These are phyloP conservation scores for Heliconius erato DNA, from an alignment of 2,888 invertebrate species.

Conservation along the genomic window DNA sequence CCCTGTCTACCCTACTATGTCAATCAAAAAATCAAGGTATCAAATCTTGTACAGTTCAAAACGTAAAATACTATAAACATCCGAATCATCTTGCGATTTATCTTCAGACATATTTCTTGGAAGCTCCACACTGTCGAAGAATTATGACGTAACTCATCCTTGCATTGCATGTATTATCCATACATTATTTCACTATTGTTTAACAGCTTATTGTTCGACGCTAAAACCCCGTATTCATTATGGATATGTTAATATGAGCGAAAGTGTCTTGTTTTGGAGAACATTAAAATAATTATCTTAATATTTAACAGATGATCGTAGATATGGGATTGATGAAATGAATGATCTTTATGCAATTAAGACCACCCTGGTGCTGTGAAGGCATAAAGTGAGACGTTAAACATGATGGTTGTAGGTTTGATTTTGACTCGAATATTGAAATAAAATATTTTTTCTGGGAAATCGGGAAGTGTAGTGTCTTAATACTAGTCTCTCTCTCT, in stretches of 20 bases:
- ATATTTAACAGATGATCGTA: conserved; percentile 39
- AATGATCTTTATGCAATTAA: neutral
- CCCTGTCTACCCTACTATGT: no score
- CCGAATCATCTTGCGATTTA: neutral
- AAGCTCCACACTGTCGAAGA: neutral
- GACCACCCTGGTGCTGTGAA: neutral
- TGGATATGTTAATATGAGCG: conserved; percentile 74
- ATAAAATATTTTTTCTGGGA: neutral
- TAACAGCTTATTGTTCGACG: conserved; percentile 48
- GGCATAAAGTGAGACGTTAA: no score
- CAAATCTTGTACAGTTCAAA: no score
- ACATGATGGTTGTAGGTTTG: neutral
- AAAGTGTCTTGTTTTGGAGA: conserved; percentile 66
- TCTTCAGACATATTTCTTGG: neutral
- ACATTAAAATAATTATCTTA: conserved; percentile 53
- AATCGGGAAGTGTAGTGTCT: no score
- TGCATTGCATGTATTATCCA: conserved; percentile 34
- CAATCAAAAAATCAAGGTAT: no score
- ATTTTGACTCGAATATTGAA: neutral
- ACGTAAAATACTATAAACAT: neutral
- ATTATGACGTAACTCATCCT: conserved; percentile 26
- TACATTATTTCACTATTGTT: conserved; percentile 48
- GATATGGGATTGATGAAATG: conserved; percentile 18
- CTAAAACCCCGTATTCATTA: conserved; percentile 48
- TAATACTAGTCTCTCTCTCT: no score